These are phyloP conservation scores for Diabrotica balteata DNA, from an alignment of 2,888 invertebrate genomes.

Conservation along the genomic window DNA sequence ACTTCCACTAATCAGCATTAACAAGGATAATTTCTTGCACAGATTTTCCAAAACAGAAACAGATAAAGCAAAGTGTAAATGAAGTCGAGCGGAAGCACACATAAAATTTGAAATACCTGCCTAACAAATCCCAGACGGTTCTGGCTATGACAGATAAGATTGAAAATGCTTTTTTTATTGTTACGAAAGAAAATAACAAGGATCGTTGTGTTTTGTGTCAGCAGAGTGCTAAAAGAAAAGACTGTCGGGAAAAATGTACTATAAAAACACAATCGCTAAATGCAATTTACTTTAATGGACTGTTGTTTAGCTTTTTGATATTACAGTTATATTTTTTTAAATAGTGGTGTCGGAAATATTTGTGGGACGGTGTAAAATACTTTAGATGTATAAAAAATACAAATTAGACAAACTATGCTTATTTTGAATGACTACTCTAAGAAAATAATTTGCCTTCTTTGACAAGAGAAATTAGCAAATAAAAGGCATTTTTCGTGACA, in stretches of 20 bases:
- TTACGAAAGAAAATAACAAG: constrained; percentile 27
- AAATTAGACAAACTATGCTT: no score
- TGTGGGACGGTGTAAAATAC: no score
- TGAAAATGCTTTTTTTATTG: constrained; percentile 26
- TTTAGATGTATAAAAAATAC: no score
- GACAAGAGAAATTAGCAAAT: no score
- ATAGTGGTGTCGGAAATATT: no score
- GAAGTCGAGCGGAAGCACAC: constrained; percentile 12
- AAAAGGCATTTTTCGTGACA: no score
- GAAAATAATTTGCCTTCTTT: no score
- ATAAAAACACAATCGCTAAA: constrained; percentile 21
- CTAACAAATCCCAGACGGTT: constrained; percentile 22
- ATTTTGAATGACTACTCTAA: no score
- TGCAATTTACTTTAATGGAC: constrained; percentile 15
- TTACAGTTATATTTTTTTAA: no score
- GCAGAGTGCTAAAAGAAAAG: constrained; percentile 17
- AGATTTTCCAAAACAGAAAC: constrained; percentile 2
- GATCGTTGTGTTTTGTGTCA: constrained; percentile 18
- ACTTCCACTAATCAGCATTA: neutral
- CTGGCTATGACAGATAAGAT: constrained; percentile 32
- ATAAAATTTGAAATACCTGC: constrained; percentile 28
- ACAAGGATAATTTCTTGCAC: neutral
- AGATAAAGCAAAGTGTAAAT: constrained; percentile 18
- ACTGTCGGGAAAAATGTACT: constrained; percentile 16
- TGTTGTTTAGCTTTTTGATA: no score